Evolutionary conservation across 2,888 invertebrate species (phyloP).

Genomic region (Smittia sp.): DNA sequence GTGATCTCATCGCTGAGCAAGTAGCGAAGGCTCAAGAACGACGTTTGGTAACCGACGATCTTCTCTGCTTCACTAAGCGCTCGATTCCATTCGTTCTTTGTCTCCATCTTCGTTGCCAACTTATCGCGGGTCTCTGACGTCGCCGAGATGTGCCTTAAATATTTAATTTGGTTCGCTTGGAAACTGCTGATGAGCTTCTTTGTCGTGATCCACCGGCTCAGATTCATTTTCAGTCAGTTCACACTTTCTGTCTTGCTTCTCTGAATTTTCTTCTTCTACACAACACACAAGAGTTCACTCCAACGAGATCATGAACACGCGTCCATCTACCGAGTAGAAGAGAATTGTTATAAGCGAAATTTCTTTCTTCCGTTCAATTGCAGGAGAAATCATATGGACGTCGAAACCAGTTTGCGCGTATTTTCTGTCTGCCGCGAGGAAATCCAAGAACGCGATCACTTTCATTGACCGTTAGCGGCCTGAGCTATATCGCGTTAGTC

Average conservation of each 20-base stretch:
- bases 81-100: slow-evolving; percentile 85
- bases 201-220: neutral
- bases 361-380: neutral
- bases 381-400: neutral
- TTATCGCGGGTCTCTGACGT: slow-evolving; percentile 27
- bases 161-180: neutral
- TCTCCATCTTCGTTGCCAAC: slow-evolving; percentile 42
- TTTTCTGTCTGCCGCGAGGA: neutral
- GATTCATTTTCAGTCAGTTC: neutral
- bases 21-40: slow-evolving; percentile 87
- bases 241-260: neutral
- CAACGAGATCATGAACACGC: neutral
- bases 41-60: slow-evolving; percentile 93
- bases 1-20: slow-evolving; percentile 92
- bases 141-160: slow-evolving; percentile 6
- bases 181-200: neutral
- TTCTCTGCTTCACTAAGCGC: slow-evolving; percentile 94
- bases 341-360: neutral
- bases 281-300: neutral
- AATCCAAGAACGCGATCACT: too few species aligned
- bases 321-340: neutral
- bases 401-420: neutral
- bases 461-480: too few species aligned
- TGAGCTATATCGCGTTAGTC: too few species aligned
- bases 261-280: neutral